Conservation (phyloP, 2,113 vertebrate genomes). For the Osmerus mordax region DNA sequence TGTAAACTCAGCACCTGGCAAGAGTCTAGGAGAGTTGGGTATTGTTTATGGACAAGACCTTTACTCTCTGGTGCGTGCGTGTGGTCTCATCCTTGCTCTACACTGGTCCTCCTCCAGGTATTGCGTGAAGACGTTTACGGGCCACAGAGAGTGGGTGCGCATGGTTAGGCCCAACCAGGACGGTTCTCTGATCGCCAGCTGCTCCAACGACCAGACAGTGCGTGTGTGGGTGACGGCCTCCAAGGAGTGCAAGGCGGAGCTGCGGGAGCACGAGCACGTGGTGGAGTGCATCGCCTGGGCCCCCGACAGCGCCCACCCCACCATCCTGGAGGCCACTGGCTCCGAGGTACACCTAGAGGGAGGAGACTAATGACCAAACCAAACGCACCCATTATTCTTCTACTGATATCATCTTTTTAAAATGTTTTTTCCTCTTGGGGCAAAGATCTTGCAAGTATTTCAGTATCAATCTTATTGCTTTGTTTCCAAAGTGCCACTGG, state of each 20-base stretch:
- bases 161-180: conserved; percentile 99
- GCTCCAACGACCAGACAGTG: conserved; percentile 98
- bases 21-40: no score
- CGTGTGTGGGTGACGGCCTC: conserved; percentile 97
- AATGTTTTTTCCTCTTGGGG: no score
- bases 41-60: neutral
- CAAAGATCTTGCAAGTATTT: no score
- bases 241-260: conserved; percentile 98
- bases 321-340: conserved; percentile 94
- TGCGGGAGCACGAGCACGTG: conserved; percentile 97
- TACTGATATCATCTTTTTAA: neutral
- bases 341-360: conserved; percentile 80
- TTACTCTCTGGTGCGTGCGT: neutral
- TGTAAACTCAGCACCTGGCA: neutral
- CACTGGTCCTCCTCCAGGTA: conserved; percentile 70
- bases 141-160: conserved; percentile 99
- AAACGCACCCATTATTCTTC: neutral
- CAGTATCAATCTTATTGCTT: no score
- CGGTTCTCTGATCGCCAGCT: conserved; percentile 95
- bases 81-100: neutral
- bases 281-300: conserved; percentile 99
- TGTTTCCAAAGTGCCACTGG: no score
- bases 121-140: conserved; percentile 98
- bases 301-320: conserved; percentile 91
- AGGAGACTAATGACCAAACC: conserved; percentile 23